phyloP scores from a whole-genome alignment of 2,113 vertebrate species.

The Pedionomus torquatus region DNA sequence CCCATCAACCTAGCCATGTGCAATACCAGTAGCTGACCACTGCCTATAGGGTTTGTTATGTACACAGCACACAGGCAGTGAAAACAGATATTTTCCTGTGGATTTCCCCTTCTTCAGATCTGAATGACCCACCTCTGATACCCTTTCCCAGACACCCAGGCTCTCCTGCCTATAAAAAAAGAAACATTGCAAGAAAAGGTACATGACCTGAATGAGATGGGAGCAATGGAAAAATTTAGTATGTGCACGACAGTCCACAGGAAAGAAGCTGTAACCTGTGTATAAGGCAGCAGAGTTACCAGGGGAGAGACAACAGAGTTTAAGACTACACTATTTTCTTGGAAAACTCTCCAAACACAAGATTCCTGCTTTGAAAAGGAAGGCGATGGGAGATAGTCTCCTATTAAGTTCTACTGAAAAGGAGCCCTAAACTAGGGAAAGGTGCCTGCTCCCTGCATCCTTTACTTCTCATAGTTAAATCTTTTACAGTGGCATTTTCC shows the following conservation, averaged over 20 bases:
- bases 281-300: neutral
- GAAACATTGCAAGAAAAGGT: neutral
- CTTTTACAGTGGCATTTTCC: neutral
- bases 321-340: neutral
- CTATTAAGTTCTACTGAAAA: neutral
- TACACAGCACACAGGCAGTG: neutral
- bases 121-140: neutral
- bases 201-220: neutral
- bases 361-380: neutral
- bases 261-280: neutral
- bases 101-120: neutral
- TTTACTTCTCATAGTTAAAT: neutral
- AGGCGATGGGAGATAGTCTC: neutral
- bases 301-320: neutral
- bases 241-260: neutral
- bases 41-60: neutral
- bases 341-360: neutral
- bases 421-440: neutral
- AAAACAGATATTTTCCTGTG: neutral
- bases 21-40: neutral
- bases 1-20: neutral
- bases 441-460: neutral
- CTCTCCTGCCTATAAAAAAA: neutral
- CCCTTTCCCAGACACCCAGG: neutral
- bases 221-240: neutral